Conservation (phyloP, 2,888 invertebrate species). For the Rutpela maculata region DNA sequence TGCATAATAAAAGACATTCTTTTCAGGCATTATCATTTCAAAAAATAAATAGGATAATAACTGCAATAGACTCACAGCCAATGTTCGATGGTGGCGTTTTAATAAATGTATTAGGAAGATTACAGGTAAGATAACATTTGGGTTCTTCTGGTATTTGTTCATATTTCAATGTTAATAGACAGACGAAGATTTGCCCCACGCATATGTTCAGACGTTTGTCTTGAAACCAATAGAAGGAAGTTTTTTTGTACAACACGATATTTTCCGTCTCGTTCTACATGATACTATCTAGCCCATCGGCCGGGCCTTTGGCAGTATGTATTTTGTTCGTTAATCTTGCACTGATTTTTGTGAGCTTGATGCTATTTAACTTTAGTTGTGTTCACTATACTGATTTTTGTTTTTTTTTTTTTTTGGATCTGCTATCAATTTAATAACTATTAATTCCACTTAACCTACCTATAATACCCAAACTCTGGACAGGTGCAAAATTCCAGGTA, state of each 20-base stretch:
- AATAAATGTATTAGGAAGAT: conserved; percentile 96
- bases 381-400: not conserved
- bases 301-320: conserved; percentile 62
- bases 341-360: conserved; percentile 41
- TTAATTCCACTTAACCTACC: not conserved
- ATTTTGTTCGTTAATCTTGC: conserved; percentile 49
- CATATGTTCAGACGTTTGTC: conserved; percentile 95
- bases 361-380: conserved; percentile 32
- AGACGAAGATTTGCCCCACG: conserved; percentile 95
- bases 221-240: conserved; percentile 91
- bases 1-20: conserved; percentile 39
- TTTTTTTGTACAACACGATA: conserved; percentile 96
- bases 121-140: conserved; percentile 84
- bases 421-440: not conserved
- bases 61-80: conserved; percentile 97
- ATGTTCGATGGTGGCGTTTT: conserved; percentile 97
- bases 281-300: conserved; percentile 78
- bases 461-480: not conserved
- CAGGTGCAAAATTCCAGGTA: not conserved
- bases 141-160: not conserved
- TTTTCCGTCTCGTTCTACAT: conserved; percentile 95
- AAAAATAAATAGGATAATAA: conserved; percentile 93
- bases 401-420: not conserved
- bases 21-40: conserved; percentile 93
- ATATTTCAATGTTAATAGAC: conserved; percentile 78